Percentiles rank a stretch among this genome's conserved stretches.
Conservation (phyloP, 2,797 vertebrate genomes). For the Coccyzus lansbergi region DNA sequence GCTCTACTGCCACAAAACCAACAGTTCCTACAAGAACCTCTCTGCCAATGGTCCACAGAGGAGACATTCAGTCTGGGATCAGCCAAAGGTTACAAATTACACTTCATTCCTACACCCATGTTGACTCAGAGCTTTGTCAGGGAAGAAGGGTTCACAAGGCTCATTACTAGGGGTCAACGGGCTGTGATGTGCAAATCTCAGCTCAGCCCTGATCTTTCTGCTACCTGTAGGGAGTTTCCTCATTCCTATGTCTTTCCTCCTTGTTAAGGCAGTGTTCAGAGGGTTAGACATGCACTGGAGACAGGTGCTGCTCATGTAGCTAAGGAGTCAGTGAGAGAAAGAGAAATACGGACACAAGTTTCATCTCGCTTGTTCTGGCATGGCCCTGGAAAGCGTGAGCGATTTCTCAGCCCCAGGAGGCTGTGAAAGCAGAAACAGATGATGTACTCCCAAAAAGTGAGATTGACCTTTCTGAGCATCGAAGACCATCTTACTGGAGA, state of each 20-base stretch:
- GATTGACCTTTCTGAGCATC: not conserved
- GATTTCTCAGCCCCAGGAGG: not conserved
- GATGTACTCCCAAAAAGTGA: not conserved
- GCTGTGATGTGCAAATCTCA: not conserved
- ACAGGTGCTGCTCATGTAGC: not conserved
- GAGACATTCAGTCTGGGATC: not conserved
- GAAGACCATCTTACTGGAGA: not conserved
- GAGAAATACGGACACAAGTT: not conserved
- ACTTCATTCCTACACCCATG: not conserved
- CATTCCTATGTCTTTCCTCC: not conserved
- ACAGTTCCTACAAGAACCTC: not conserved
- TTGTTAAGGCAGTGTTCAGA: not conserved
- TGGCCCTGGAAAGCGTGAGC: too few relatives aligned
- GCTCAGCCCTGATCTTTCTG: not conserved
- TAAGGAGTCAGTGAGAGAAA: not conserved
- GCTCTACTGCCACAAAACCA: not conserved
- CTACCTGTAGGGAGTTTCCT: not conserved
- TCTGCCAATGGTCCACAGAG: not conserved
- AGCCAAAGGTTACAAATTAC: not conserved
- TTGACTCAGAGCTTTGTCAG: not conserved
- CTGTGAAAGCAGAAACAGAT: not conserved
- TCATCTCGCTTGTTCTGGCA: fast-evolving
- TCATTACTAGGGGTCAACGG: not conserved
- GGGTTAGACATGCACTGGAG: fast-evolving
- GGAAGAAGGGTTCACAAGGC: not conserved